Base-by-base conservation (phyloP, 1,140 invertebrate species). In the Galleria mellonella region DNA sequence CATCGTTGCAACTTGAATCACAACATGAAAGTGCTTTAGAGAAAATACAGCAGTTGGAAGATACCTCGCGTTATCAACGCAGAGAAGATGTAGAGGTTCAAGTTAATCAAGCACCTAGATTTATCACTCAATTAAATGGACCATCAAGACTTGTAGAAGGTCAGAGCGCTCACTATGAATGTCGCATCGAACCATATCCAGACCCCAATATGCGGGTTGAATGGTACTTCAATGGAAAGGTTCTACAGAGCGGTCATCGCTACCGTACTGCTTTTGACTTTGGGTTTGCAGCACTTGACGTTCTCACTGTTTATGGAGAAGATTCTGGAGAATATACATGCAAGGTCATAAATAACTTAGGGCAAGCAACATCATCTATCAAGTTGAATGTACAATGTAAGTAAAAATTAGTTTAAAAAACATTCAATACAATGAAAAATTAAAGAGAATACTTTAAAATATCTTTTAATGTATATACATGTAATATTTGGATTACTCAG, bases 91-190 rank as follows among this genome's bases (percentile, higher is more conserved):
- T 96, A 55, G 95, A 97, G 51, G 87, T 93, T 30, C 73, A 90
- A 8, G 90, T 96, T 0, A 96, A 90, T 27, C 93, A 95, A 71
- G 91, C 93, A 43, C 97, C 97, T 1, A 88, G 90, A 35, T 98
- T 98, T 64, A 92, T 94, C 0, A 95, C 94, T 10, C 91, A 95
- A 78, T 78, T 97, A 10, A 95, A 94, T 67, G 96, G 95, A 12
- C 94, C 94, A 9, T 91, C 89, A 14, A 91, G 90, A 48, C 81
- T 97, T 23, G 86, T 93, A 27, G 96, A 97, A 86, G 94, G 94
- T 0, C 94, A 96, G 86, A 96, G 93, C 69, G 94, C 95, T 41
- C 96, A 97, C 71, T 99, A 99, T 78, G 97, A 99, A 87, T 98
- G 97, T 64, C 91, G 96, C 36, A 94, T 99, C 62, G 94, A 98